Base-by-base conservation (phyloP, 2,888 invertebrate species). In the Sinelater perroti region DNA sequence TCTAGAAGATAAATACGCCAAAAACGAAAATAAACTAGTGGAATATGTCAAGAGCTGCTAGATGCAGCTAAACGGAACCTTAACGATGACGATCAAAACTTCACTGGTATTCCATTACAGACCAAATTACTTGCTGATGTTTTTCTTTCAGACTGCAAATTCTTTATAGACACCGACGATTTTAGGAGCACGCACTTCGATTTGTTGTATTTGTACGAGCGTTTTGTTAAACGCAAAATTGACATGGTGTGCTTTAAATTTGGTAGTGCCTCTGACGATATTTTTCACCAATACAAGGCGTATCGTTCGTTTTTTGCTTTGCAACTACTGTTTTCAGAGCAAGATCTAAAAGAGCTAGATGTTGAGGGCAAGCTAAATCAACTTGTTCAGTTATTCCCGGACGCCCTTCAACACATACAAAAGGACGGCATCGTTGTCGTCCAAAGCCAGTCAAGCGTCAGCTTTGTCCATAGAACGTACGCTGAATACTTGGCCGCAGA, bases 401-500 rank as follows among this genome's bases (percentile, higher is more conserved):
- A 53, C 7, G 14, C 28, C 7, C 10, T 53, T 7, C 18, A 33
- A 2, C 18, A 45, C 13, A 18, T 38, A 2, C 30, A 53, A 14
- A 45, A 35, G 45, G 36, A 31, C 11, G 53, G 53, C 3, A 53
- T 53, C 3, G 53, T 45, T 2, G 35, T 53, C 7, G 33, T n/a
- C 10, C 26, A 46, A 10, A 11, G 10, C 17, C 10, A 38, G 7
- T 13, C 18, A 5, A 24, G 35, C 5, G 24, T 53, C 3, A 35
- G 11, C 24, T 53, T 53, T 28, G 40, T 45, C 3, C 53, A 53
- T n/a, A 11, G 53, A 33, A 45, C 45, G 3, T 44, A 45, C 18
- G 33, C 53, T n/a, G 53, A 53, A 28, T 53, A 53, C 18, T 14
- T 53, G 2, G 45, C 45, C 3, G 53, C 53, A 1, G 7, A 26